Base-by-base conservation (phyloP, 1,140 invertebrate species). In the Saxidomus purpurata region DNA sequence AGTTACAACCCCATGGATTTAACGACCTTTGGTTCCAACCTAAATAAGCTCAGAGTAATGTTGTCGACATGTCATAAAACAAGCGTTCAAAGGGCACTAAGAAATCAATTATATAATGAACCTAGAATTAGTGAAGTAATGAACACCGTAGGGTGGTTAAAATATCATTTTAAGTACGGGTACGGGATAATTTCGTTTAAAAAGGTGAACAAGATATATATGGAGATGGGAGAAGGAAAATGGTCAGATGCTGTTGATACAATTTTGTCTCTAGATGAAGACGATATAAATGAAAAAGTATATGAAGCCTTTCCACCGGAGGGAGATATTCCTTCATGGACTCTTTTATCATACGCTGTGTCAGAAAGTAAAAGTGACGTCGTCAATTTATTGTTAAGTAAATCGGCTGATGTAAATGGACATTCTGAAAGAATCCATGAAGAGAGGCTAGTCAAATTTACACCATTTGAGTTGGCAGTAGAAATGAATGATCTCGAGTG, bases 381-480 rank as follows among this genome's bases (percentile, higher is more conserved):
- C 31, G 36, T 74, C 17, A 38, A 74, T 3, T 25, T 74, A 17
- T 47, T 74, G 19, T 38, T 74, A 22, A 40, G 28, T 47, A 74
- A 38, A 47, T 13, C 22, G 15, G 36, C 36, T 15, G 31, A 74
- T 74, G 40, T 74, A n/a, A 74, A 74, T 28, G 28, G 22, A 22
- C 40, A 40, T 47, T 74, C 36, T 74, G 40, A 47, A 47, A 74
- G 69, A 74, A 15, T 40, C 6, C 36, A 74, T 22, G 36, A 40
- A 31, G 31, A 34, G 25, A 74, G 40, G 38, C 19, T 74, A 8
- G n/a, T 47, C 4, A 40, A 74, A n/a, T 74, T 74, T 38, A 74
- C 69, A 38, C 69, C 69, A 22, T 74, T 74, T 74, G 69, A 74
- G 69, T 40, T 74, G 19, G 69, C 69, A 19, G 69, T 74, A 25